A percentile compares a stretch with the other conserved stretches of the same genome.
Conservation (phyloP, 2,888 invertebrate species). For the Nysson spinosus region DNA sequence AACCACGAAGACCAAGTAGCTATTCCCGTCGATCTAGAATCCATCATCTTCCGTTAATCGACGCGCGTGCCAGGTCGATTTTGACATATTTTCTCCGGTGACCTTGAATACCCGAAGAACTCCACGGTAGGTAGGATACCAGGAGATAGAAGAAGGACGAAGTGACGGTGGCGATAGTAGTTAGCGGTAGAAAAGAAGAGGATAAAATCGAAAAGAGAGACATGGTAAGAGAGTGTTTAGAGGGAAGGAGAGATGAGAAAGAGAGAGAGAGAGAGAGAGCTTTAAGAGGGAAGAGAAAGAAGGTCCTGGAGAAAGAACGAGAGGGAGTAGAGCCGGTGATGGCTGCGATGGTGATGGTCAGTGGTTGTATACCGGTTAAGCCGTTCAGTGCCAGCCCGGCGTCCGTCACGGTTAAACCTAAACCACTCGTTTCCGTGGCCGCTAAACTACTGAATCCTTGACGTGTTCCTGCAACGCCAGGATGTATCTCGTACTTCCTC, state of each 20-base stretch:
- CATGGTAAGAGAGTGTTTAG: constrained; percentile 19
- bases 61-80: constrained; percentile 54
- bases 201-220: constrained; percentile 7
- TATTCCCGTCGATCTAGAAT: not conserved
- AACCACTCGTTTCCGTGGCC: constrained; percentile 46
- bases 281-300: constrained; percentile 24
- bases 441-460: not conserved
- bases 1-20: not conserved
- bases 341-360: constrained; percentile 65
- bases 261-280: constrained; percentile 21
- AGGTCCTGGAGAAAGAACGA: constrained; percentile 37
- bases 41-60: constrained; percentile 13
- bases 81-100: constrained; percentile 67
- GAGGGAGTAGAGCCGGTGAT: constrained; percentile 56
- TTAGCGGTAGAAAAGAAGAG: constrained; percentile 1
- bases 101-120: constrained; percentile 69
- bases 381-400: constrained; percentile 68
- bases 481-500: constrained; percentile 23
- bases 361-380: constrained; percentile 68
- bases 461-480: constrained; percentile 7
- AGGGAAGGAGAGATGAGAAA: constrained; percentile 17
- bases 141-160: constrained; percentile 4
- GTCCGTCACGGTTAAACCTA: constrained; percentile 66
- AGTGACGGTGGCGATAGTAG: too few species aligned
- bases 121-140: constrained; percentile 12